Base-by-base conservation (phyloP, 1,140 invertebrate species). In the Psilanteris sp. region DNA sequence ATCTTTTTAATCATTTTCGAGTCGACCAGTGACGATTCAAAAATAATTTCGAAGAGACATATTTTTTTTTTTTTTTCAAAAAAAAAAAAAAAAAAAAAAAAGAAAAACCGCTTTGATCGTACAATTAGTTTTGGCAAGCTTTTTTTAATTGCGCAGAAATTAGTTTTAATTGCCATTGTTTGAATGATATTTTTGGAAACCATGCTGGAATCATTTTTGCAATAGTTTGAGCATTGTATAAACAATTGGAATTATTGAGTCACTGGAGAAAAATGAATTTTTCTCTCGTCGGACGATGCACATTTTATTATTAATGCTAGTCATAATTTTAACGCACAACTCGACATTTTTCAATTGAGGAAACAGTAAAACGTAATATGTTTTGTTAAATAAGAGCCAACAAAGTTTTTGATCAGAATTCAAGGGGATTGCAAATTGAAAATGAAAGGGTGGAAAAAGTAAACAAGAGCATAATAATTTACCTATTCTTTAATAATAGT, bases 221-320 rank as follows among this genome's bases (percentile, higher is more conserved):
- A n/a, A n/a, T n/a, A n/a, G n/a, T n/a, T n/a, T n/a, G n/a, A n/a
- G n/a, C n/a, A n/a, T n/a, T n/a, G n/a, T n/a, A n/a, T n/a, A n/a
- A n/a, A n/a, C 5, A 20, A 20, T 20, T 20, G 2, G 5, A 10
- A 29, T 29, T 2, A 29, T 43, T 20, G 1, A 27, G 39, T 48
- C 32, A 46, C 41, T 48, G 16, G 34, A 9, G 20, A 29, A 31
- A 46, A 24, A 20, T 3, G 5, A 50, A 16, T 10, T 27, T 55
- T 41, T 39, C 43, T 48, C 18, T 66, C 13, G 37, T 48, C 22
- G 26, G 29, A 44, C 44, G 14, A 48, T 29, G 67, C 61, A 54
- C 48, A 39, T 78, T 79, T 79, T 77, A 10, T 18, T 81, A 75
- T 79, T 77, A 79, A 83, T 83, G 79, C 81, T 83, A 83, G 81